Conservation (phyloP, 2,113 vertebrate species). For the Sorex araneus region DNA sequence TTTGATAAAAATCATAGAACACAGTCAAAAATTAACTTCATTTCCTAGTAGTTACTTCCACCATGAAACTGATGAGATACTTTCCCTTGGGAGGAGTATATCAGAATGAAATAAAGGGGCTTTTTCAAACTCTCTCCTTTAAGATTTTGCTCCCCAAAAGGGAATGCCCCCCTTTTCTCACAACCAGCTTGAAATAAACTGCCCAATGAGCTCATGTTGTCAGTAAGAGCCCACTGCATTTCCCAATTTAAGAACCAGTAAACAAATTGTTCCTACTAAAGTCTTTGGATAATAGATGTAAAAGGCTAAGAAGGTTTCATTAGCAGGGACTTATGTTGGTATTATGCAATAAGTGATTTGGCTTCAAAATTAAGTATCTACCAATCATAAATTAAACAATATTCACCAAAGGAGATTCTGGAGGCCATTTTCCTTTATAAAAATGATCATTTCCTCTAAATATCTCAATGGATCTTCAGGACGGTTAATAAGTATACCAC, state of each 20-base stretch:
- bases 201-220: not conserved
- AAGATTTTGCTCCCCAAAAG: not conserved
- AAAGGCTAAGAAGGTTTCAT: constrained; percentile 9
- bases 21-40: constrained; percentile 56
- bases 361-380: constrained; percentile 53
- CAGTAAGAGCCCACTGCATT: not conserved
- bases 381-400: constrained; percentile 27
- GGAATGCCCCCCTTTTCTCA: not conserved
- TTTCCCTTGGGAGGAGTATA: not conserved
- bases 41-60: constrained; percentile 39
- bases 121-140: not conserved
- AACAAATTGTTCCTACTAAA: not conserved
- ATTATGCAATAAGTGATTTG: not conserved
- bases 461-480: constrained; percentile 86
- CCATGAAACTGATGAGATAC: constrained; percentile 18
- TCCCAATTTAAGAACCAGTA: constrained; percentile 9
- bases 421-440: constrained; percentile 83
- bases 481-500: constrained; percentile 81
- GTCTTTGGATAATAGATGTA: not conserved
- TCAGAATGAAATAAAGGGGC: not conserved
- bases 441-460: constrained; percentile 88
- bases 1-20: constrained; percentile 73
- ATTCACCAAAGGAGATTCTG: constrained; percentile 83
- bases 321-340: not conserved
- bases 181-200: constrained; percentile 6